A percentile compares a stretch with the other conserved stretches of the same genome.
Evolutionary conservation across 2,113 vertebrate genomes (phyloP).

Genomic region (Passerina amoena): DNA sequence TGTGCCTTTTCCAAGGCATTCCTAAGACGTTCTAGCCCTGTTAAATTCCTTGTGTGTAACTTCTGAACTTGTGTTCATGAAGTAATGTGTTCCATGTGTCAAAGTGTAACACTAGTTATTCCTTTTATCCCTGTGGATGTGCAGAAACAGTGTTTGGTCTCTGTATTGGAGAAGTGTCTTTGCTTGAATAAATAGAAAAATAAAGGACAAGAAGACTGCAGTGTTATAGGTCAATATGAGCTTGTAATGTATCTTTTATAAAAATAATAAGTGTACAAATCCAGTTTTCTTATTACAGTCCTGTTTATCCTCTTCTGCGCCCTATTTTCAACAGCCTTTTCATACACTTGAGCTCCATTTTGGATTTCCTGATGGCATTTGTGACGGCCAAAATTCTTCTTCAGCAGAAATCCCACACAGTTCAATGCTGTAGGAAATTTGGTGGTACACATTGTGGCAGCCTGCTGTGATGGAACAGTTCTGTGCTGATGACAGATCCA

Average conservation of each 20-base stretch:
- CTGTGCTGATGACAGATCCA: background rate
- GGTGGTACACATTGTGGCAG: rapidly evolving
- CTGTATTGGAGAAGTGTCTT: background rate
- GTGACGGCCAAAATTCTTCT: background rate
- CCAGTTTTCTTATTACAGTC: background rate
- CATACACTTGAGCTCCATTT: background rate
- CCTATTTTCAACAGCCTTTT: background rate
- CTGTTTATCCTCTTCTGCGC: background rate
- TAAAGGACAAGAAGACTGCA: background rate
- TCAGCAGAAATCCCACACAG: background rate
- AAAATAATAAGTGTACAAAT: background rate
- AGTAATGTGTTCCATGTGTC: background rate
- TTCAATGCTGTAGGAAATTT: background rate
- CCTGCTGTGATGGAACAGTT: background rate
- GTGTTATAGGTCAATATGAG: background rate
- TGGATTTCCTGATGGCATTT: background rate
- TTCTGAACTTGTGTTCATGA: background rate
- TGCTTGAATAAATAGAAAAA: background rate
- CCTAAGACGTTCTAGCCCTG: background rate
- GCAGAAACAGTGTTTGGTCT: background rate
- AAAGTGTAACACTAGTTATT: background rate
- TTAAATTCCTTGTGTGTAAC: background rate
- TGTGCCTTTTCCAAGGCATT: background rate
- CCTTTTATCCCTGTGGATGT: background rate
- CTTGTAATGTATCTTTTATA: background rate